Base-by-base conservation (phyloP, 2,797 vertebrate genomes). In the Chanos chanos region DNA sequence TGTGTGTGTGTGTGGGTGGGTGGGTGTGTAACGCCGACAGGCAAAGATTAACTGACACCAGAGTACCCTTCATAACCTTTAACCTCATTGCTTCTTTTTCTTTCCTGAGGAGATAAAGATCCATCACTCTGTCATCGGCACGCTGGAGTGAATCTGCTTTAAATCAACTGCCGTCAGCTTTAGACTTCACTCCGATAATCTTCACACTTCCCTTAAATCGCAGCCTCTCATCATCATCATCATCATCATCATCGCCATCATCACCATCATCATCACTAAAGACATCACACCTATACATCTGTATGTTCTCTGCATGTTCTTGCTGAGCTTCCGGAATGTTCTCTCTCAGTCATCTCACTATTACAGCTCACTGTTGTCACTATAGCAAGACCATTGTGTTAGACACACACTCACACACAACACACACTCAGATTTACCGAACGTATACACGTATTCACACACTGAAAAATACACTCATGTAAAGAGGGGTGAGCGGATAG, bases 61-160 rank as follows among this genome's bases (percentile, higher is more conserved):
- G 15, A 15, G 39, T 49, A 60, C 43, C 12, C 24, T 37, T 27
- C 4, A 8, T 27, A 62, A 18, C 19, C 28, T 22, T 25, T 61
- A 47, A 74, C 61, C 24, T 48, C 66, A 64, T 52, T 52, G 49
- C 43, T 63, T 53, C 48, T 21, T 40, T 77, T 63, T 66, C 24
- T 13, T 40, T 47, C 44, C 19, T 28, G 30, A 54, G 60, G 43
- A 54, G 43, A 67, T 61, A 56, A 62, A 63, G 64, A 66, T 55
- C 41, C 44, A 49, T 66, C 47, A 68, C 55, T 63, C 53, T 51
- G 58, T 60, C 51, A 66, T 64, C 43, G 28, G 52, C 36, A 63
- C 7, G 1, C 33, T 53, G 45, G 41, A 47, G 52, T 47, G 51
- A 31, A 51, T 45, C 50, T 51, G 50, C 41, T 39, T 31, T 62